phyloP scores from a whole-genome alignment of 2,113 vertebrate species.

The Brachyhypopomus gauderio region DNA sequence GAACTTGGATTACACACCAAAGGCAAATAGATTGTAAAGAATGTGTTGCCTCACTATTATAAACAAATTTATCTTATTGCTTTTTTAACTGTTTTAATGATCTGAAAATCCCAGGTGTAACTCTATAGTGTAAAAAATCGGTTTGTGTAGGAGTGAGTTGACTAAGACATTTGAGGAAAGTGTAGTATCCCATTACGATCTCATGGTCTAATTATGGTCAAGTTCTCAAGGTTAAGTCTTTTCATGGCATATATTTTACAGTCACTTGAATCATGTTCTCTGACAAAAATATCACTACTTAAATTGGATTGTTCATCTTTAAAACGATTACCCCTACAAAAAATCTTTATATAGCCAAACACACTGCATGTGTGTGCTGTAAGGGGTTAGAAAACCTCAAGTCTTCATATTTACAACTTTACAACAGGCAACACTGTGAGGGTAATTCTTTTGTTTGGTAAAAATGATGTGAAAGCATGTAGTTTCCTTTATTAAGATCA shows the following conservation, averaged over 20 bases:
- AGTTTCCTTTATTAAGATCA: not conserved
- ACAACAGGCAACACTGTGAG: not conserved
- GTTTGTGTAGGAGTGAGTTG: conserved; percentile 9
- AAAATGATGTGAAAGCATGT: too few relatives aligned
- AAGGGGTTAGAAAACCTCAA: not conserved
- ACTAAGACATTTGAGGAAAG: conserved; percentile 10
- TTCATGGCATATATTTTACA: not conserved
- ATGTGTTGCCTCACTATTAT: conserved; percentile 26
- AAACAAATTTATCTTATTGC: conserved; percentile 16
- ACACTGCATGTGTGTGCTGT: not conserved
- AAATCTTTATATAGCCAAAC: not conserved
- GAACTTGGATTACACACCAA: conserved; percentile 18
- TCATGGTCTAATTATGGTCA: not conserved
- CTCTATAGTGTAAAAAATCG: conserved; percentile 24
- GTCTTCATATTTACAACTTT: not conserved
- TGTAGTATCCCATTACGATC: conserved; percentile 7
- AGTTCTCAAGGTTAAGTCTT: not conserved
- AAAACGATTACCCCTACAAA: not conserved
- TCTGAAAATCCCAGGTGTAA: conserved; percentile 32
- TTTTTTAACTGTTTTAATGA: conserved; percentile 30
- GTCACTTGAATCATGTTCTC: not conserved
- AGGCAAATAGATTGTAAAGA: conserved; percentile 17
- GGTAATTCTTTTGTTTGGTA: not conserved
- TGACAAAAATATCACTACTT: not conserved
- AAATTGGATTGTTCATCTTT: not conserved